These are phyloP conservation scores for Caloenas nicobarica DNA, from an alignment of 2,113 vertebrate species.

Conservation along the genomic window DNA sequence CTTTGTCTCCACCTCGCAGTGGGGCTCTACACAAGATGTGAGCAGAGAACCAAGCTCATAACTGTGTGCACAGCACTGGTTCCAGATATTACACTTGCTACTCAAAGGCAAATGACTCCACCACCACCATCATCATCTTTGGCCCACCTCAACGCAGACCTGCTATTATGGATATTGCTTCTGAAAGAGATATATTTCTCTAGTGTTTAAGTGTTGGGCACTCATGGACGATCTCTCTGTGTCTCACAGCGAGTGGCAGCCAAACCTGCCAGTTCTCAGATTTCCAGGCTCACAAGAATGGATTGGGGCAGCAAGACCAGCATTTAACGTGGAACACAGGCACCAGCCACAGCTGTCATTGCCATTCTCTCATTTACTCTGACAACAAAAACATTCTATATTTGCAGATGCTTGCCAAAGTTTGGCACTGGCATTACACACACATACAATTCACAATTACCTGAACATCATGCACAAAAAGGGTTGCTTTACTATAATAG, in stretches of 20 bases:
- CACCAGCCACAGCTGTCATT: not conserved
- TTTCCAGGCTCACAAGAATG: not conserved
- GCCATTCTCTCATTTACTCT: not conserved
- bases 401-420: not conserved
- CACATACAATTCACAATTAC: not conserved
- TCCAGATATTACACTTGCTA: not conserved
- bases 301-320: not conserved
- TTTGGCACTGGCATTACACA: not conserved
- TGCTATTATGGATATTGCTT: not conserved
- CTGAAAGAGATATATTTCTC: not conserved
- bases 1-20: not conserved
- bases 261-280: not conserved
- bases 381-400: not conserved
- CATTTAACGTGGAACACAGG: not conserved
- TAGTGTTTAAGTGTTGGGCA: not conserved
- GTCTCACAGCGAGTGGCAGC: not conserved
- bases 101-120: not conserved
- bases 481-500: not conserved
- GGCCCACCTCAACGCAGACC: not conserved
- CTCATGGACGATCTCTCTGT: not conserved
- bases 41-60: not conserved
- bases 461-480: not conserved
- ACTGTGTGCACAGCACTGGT: not conserved
- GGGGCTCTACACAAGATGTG: not conserved
- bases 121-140: not conserved